Evolutionary conservation across 2,888 invertebrate species (phyloP), one percentile per base, ranked within the genome.

Genomic region (Andrena minutula): DNA sequence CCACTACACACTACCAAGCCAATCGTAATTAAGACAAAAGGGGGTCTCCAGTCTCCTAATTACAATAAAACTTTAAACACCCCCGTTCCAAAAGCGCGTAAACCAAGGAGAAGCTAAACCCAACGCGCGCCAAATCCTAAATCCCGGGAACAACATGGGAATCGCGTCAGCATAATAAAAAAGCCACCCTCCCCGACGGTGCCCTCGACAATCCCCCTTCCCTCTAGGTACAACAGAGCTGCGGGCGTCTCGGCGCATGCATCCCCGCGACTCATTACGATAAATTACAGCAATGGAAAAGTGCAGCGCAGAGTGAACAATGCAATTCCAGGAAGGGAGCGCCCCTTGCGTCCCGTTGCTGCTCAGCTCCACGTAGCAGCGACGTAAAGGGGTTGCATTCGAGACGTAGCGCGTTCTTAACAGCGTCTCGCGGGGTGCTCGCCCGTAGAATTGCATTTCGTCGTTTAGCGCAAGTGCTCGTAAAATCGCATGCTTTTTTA

Each of bases 381-480:
- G 35, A 69, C 53, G 69, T 8, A 47, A 75, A 51, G 63, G 56
- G 68, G 51, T 69, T 76, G 49, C 28, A 70, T 75, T 71, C 71
- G 73, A 53, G 72, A 65, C 75, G 64, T 56, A 60, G 56, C 56
- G 56, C 16, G 56, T 72, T 41, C 74, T 75, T 72, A 76, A 84
- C 71, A 69, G 71, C 49, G 60, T 75, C 76, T 83, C 74, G 56
- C 76, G 30, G 66, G 63, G 72, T 73, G 65, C 71, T 78, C 75
- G 75, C 53, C 65, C 70, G 72, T 83, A 26, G 68, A 86, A 85
- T 87, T 53, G 78, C 74, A 73, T 79, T 85, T 75, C 60, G 73
- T 83, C 87, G 84, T 82, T 86, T 84, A 84, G 73, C 8, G 78
- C 64, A 76, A 86, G 80, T 77, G 83, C 79, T 87, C 86, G 81